These are phyloP conservation scores for Drosophila imparisetae DNA, from an alignment of 2,888 invertebrate species.

Conservation along the genomic window DNA sequence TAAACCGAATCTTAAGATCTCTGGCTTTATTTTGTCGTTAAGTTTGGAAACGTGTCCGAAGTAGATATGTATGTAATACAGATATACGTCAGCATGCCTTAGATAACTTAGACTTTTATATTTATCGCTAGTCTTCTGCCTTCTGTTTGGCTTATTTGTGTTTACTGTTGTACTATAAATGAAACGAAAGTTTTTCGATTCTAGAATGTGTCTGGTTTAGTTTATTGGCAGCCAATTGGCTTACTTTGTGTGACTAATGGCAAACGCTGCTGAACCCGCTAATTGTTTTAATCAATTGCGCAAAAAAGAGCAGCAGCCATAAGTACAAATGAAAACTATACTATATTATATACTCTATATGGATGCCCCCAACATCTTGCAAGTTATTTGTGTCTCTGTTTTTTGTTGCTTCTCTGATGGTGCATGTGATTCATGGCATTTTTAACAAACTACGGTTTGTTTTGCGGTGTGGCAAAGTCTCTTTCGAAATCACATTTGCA, in stretches of 20 bases:
- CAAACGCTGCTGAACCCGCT: constrained; percentile 48
- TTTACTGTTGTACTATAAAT: constrained; percentile 30
- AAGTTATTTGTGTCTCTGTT: constrained; percentile 16
- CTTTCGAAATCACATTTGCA: constrained; percentile 43
- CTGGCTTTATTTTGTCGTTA: not conserved
- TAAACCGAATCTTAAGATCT: not conserved
- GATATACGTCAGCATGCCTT: not conserved
- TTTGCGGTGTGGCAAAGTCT: constrained; percentile 27
- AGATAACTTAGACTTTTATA: not conserved
- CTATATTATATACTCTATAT: not conserved
- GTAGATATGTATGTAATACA: not conserved
- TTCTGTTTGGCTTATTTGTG: not conserved
- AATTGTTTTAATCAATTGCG: constrained; percentile 65
- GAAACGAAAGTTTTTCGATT: constrained; percentile 29
- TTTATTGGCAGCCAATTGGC: constrained; percentile 59
- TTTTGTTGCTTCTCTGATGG: constrained; percentile 17
- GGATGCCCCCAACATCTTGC: constrained; percentile 26
- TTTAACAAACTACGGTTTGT: constrained; percentile 48
- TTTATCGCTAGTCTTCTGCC: not conserved
- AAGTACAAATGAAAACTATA: constrained; percentile 6
- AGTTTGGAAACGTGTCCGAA: not conserved
- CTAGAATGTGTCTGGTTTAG: constrained; percentile 27
- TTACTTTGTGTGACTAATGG: constrained; percentile 67
- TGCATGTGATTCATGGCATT: constrained; percentile 46
- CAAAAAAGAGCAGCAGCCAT: not conserved